Base-by-base conservation (phyloP, 1,140 invertebrate species). In the Euschistus heros region DNA sequence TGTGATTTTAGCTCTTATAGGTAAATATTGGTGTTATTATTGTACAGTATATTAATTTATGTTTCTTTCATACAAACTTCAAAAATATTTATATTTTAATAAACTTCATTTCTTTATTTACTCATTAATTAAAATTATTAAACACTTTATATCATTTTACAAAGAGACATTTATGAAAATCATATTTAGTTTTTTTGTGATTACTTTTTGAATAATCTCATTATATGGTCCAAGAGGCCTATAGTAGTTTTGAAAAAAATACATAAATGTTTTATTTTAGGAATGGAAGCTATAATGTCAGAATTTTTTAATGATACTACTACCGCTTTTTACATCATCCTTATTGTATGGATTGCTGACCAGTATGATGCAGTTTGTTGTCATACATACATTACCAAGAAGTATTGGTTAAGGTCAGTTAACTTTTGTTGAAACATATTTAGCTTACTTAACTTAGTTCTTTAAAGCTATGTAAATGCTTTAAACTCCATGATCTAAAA, bases 241-340 rank as follows among this genome's bases (percentile, higher is more conserved):
- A 18, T 47, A 4, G 46, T 4, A 47, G 2, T 17, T 47, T 15
- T 17, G 3, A 5, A 47, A 47, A 17, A 3, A 47, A 3, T 47
- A 17, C 2, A 47, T 17, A 5, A 47, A 18, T 42, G 24, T 8
- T 65, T 61, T 62, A 61, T 68, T 65, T 54, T 77, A 97, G 94
- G 95, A 44, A 98, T 99, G 94, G 96, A 99, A 76, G 94, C 96
- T 0, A 97, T 99, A 62, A 99, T 99, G 96, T 97, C 94, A 0
- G 97, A 99, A 79, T 98, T 99, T 76, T 99, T 99, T 80, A 97
- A 97, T 76, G 96, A 99, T 75, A 97, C 93, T 0, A 92, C 92
- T 0, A 99, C 96, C 14, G 95, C 96, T 0, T 99, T 99, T 77
- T 98, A 99, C 77, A 95, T 99, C 30, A 99, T 99, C 74, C 76